Percentiles rank a stretch among this genome's conserved stretches.
Evolutionary conservation across 2,113 vertebrate genomes (phyloP).

Genomic region (Brevimyrus niger): DNA sequence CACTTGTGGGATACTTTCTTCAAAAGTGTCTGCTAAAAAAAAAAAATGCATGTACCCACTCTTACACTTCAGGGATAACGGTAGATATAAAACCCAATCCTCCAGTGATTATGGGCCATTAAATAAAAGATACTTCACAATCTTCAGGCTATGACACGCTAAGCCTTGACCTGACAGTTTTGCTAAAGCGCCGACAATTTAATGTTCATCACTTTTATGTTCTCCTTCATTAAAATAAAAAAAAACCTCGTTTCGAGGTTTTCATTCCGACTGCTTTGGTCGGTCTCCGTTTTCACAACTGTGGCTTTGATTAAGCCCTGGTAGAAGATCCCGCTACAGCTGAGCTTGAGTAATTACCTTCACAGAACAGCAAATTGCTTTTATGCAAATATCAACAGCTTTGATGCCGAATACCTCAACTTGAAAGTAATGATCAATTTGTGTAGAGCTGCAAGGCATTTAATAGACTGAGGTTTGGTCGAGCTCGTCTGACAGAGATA

Average conservation of each 20-base stretch:
- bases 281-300: neutral
- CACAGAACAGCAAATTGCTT: slow-evolving; percentile 13
- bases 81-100: neutral
- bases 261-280: neutral
- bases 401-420: neutral
- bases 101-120: slow-evolving; percentile 2
- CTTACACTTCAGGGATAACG: neutral
- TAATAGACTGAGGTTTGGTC: neutral
- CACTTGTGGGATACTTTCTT: neutral
- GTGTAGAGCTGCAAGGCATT: neutral
- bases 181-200: neutral
- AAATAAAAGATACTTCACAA: neutral
- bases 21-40: neutral
- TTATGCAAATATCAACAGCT: slow-evolving; percentile 13
- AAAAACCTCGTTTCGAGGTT: neutral
- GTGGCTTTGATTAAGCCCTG: neutral
- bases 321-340: neutral
- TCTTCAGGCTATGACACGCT: neutral
- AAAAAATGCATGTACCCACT: neutral
- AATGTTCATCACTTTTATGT: neutral
- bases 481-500: neutral
- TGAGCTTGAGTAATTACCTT: neutral
- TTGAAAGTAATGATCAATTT: slow-evolving; percentile 11
- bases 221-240: slow-evolving; percentile 5
- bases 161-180: neutral